A percentile compares a stretch with the other conserved stretches of the same genome.
phyloP scores from a whole-genome alignment of 2,797 vertebrate species.

The Pachyuromys duprasi region DNA sequence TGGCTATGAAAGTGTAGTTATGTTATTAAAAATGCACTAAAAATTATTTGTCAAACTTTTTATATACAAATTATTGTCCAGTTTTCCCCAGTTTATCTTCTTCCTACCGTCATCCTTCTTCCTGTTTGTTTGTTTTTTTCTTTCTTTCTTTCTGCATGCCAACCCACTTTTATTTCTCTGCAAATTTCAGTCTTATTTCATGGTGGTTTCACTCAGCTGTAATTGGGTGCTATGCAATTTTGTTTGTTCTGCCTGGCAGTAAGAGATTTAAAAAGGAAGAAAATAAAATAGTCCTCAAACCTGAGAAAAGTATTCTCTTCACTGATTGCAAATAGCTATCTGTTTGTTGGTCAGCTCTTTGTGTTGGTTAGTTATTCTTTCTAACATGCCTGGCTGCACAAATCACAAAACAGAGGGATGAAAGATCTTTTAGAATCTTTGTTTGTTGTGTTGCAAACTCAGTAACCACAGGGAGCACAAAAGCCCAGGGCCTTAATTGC shows the following conservation, averaged over 20 bases:
- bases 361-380: conserved; percentile 72
- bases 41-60: conserved; percentile 13
- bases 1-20: neutral
- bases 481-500: conserved; percentile 24
- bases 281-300: conserved; percentile 53
- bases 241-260: conserved; percentile 47
- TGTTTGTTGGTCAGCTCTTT: conserved; percentile 64
- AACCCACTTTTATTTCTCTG: neutral
- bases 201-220: conserved; percentile 44
- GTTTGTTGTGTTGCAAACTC: conserved; percentile 62
- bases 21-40: neutral
- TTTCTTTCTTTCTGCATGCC: neutral
- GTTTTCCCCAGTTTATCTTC: neutral
- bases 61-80: neutral
- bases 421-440: conserved; percentile 59
- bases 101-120: neutral
- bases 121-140: too few species aligned
- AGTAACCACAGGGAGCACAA: conserved; percentile 54
- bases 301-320: conserved; percentile 61
- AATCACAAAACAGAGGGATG: conserved; percentile 72
- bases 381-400: conserved; percentile 69
- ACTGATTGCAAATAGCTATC: conserved; percentile 65
- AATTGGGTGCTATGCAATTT: conserved; percentile 48
- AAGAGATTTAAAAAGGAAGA: conserved; percentile 38
- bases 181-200: conserved; percentile 65